Percentiles rank a stretch among this genome's conserved stretches.
Conservation (phyloP, 1,140 invertebrate genomes). For the Drosophila ercepeae region DNA sequence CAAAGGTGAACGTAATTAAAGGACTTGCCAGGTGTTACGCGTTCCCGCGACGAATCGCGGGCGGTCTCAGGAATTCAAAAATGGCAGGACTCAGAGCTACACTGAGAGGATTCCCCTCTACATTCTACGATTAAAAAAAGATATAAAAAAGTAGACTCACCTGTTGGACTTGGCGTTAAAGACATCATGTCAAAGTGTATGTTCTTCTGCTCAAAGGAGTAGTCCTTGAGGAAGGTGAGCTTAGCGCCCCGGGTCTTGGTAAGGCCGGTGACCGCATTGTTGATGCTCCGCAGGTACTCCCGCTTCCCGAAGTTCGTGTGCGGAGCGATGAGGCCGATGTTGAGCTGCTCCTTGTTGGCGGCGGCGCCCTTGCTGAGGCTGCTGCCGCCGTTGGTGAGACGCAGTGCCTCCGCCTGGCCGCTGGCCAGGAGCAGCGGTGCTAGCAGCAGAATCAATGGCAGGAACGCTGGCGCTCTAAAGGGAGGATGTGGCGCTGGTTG, state of each 20-base stretch:
- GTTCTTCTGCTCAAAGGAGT: conserved; percentile 86
- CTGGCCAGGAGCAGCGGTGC: conserved; percentile 32
- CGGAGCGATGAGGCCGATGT: conserved; percentile 86
- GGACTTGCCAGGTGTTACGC: conserved; percentile 15
- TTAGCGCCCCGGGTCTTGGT: conserved; percentile 86
- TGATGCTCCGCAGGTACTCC: conserved; percentile 88
- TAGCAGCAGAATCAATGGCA: conserved; percentile 22
- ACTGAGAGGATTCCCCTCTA: not conserved
- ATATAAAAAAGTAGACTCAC: conserved; percentile 84
- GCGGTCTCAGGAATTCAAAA: not conserved
- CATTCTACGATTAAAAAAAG: not conserved
- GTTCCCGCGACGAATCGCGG: not conserved
- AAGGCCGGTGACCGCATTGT: conserved; percentile 86
- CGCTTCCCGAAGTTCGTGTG: conserved; percentile 86
- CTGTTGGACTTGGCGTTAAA: conserved; percentile 90
- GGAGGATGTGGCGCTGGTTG: not conserved
- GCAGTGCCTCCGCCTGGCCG: conserved; percentile 49
- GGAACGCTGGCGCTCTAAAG: too few species aligned
- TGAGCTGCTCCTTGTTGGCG: conserved; percentile 83
- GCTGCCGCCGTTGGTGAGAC: conserved; percentile 67
- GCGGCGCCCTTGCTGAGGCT: conserved; percentile 62
- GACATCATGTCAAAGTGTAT: conserved; percentile 88
- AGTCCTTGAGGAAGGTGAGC: conserved; percentile 87
- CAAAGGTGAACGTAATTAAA: conserved; percentile 55
- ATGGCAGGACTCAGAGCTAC: not conserved